These are phyloP conservation scores for Rotaria magnacalcarata DNA, from an alignment of 2,888 invertebrate genomes.

Conservation along the genomic window DNA sequence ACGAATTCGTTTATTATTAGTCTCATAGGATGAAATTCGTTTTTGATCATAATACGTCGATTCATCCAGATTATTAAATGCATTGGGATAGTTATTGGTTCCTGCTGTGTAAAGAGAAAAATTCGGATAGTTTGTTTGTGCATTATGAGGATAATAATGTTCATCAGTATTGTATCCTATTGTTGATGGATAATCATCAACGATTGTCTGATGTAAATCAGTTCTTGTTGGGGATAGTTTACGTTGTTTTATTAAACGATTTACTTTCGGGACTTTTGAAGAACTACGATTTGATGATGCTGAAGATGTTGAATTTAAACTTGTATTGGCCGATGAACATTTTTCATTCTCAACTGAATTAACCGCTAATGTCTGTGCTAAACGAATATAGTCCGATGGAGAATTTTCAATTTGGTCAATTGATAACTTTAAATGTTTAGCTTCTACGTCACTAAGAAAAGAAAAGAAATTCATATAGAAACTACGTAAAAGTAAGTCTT, in stretches of 20 bases:
- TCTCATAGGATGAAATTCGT: not conserved
- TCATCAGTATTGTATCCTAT: not conserved
- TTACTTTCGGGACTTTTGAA: not conserved
- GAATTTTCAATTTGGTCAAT: constrained; percentile 40
- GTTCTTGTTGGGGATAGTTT: not conserved
- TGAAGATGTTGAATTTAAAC: not conserved
- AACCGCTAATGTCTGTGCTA: not conserved
- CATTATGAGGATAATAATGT: not conserved
- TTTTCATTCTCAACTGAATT: not conserved
- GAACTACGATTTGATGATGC: not conserved
- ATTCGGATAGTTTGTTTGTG: not conserved
- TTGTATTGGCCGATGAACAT: not conserved
- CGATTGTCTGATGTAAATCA: not conserved
- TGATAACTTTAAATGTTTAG: constrained; percentile 39
- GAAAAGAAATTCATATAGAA: not conserved
- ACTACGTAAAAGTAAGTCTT: too few relatives aligned
- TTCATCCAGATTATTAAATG: not conserved
- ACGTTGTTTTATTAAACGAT: not conserved
- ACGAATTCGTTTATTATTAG: not conserved
- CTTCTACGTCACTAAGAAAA: constrained; percentile 37
- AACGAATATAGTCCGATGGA: not conserved
- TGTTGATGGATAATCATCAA: not conserved
- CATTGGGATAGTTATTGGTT: not conserved
- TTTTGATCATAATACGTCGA: not conserved
- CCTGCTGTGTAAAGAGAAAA: not conserved